Base-by-base conservation (phyloP, 1,140 invertebrate species). In the Centruroides sculpturatus region DNA sequence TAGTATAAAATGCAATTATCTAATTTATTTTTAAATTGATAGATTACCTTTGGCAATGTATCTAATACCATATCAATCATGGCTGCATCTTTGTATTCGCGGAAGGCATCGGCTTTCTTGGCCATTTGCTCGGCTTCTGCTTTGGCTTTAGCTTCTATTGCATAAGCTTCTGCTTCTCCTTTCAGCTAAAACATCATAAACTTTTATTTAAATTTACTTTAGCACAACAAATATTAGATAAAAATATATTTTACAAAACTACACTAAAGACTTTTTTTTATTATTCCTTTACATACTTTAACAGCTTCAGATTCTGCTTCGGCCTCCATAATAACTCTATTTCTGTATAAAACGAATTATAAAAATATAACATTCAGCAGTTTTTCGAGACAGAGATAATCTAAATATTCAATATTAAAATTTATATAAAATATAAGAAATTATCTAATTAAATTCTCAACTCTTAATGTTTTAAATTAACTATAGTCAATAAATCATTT, bases 21-120 rank as follows among this genome's bases (percentile, higher is more conserved):
- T 41, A 41, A 6, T 6, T 41, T 41, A 41, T 41, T 41, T 41
- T 41, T 6, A 41, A 6, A 41, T 41, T 41, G 8, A n/a, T 9
- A 62, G 8, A 0, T 47, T 62, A 95, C 92, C 83, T 92, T 94
- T 48, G 94, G 93, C 69, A 98, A 75, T 12, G 87, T 89, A 57
- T 96, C 90, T 13, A 98, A 80, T 70, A 96, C 84, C 93, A 98
- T 97, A 70, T 98, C 93, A 55, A 96, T 83, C 84, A 97, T 93
- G 49, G 94, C 94, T 53, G 94, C 93, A 63, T 89, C 90, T 66
- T 92, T 88, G 71, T 96, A 98, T 71, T 96, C 90, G 70, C 87
- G 90, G 83, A 86, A 97, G 23, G 94, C 94, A 68, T 94, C 91
- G 5, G 93, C 94, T 72, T 98, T 98, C 75, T 92, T 92, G 1